Evolutionary conservation across 2,797 vertebrate genomes (phyloP), one percentile per base, ranked within the genome.

Genomic region (Pseudopleuronectes americanus): DNA sequence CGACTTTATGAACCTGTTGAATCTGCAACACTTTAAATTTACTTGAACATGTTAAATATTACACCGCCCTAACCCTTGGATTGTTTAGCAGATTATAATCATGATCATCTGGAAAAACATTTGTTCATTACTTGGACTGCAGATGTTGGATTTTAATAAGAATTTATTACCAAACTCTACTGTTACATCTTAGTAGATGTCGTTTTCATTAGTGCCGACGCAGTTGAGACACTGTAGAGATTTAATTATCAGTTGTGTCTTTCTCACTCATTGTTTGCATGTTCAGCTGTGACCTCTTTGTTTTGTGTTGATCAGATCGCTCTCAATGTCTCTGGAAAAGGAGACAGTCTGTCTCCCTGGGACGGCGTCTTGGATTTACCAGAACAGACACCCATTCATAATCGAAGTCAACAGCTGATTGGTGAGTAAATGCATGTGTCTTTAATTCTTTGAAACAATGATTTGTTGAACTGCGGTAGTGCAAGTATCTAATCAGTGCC

Each of bases 311-410:
- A 49, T 68, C 92, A 99, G 98, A 98, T 98, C 80, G 96, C 97
- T 75, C 92, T 99, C 57, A 99, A 99, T 76, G 96, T 99, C 83
- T 95, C 96, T 21, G 97, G 97, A 61, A 99, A 99, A 94, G 98
- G 97, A 14, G 97, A 98, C 93, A 98, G 96, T 79, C 92, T 99
- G 62, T 94, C 97, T 76, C 96, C 96, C 3, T 99, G 98, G 98
- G 97, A 99, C 72, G 96, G 96, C 12, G 90, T 93, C 81, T 94
- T 99, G 62, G 97, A 99, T 90, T 91, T 99, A 22, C 95, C 96
- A 49, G 97, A 99, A 91, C 97, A 99, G 89, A 94, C 85, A 3
- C 79, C 95, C 69, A 95, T 99, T 93, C 96, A 96, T 88, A 92
- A 93, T 85, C 95, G 97, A 85, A 96, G 97, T 88, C 93, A 96